Evolutionary conservation across 2,113 vertebrate species (phyloP).

Genomic region (Climacteris rufus): DNA sequence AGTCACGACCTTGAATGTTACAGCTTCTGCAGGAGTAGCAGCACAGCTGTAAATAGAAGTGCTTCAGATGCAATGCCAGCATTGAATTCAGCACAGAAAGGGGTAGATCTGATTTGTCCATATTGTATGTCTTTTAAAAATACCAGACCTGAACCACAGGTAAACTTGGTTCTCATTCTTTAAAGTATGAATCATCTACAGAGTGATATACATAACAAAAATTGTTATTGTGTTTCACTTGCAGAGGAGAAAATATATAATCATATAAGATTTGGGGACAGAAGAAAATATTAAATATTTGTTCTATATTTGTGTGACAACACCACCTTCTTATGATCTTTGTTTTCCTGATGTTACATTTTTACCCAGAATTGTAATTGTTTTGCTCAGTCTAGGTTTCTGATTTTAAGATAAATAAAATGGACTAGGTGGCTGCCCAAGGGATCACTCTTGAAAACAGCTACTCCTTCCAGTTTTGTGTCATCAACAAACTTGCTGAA

Average conservation of each 20-base stretch:
- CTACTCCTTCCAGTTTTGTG: not conserved
- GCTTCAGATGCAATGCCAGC: not conserved
- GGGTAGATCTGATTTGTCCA: not conserved
- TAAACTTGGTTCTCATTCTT: not conserved
- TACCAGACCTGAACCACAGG: not conserved
- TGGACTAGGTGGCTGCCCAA: not conserved
- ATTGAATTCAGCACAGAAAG: not conserved
- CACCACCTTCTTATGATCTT: not conserved
- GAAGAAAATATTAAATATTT: constrained; percentile 16
- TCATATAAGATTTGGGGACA: not conserved
- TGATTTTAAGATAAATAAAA: not conserved
- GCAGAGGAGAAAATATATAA: not conserved
- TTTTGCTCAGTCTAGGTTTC: not conserved
- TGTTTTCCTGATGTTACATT: constrained; percentile 1
- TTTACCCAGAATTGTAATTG: not conserved
- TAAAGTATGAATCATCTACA: not conserved
- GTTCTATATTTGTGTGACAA: not conserved
- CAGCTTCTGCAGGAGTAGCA: not conserved
- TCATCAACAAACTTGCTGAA: not conserved
- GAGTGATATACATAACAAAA: not conserved
- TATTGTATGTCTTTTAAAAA: not conserved
- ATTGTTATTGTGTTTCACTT: not conserved
- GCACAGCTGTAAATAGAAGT: not conserved
- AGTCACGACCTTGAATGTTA: not conserved
- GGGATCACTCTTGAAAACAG: not conserved